Base-by-base conservation (phyloP, 1,140 invertebrate species). In the Ephestia elutella region DNA sequence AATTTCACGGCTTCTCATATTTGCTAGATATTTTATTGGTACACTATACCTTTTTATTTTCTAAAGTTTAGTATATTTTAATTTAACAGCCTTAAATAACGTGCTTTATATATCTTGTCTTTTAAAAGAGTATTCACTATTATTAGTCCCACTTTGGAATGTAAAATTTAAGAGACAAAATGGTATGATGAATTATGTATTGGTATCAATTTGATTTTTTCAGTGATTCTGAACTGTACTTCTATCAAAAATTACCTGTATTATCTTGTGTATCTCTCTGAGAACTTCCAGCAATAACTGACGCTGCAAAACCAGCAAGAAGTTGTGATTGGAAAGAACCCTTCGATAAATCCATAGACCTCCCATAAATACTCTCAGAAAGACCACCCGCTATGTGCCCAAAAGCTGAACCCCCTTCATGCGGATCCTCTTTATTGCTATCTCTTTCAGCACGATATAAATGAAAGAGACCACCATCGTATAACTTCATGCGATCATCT, bases 341-440 rank as follows among this genome's bases (percentile, higher is more conserved):
- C 72, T 90, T 90, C 5, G 83, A 78, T 49, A 90, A 57, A 57
- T 90, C 87, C 78, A 90, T 81, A 30, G 85, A 83, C 21, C 86
- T 64, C 0, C 75, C 81, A 56, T 90, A 90, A 25, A 90, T 80
- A 54, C 68, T 79, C 1, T 88, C 83, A 0, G 82, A 70, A 11
- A 86, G 53, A 0, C 70, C 55, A 0, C 76, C 75, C 10, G 65
- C 57, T 44, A 82, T 70, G 21, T 68, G 65, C 15, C 72, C 79
- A 57, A 81, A 83, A 0, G 71, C 70, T 32, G 64, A 59, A 10
- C 66, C 63, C 2, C 60, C 63, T 17, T 85, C 79, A 2, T 61
- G 63, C 3, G 32, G 56, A 9, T 70, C 79, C 2, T 86, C 80
- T 49, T 86, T 80, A 11, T 71, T 71, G 0, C 61, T 55, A n/a